A percentile compares a stretch with the other conserved stretches of the same genome.
Conservation (phyloP, 92 coral and sea anemone species). For the Virgularia gustaviana region DNA sequence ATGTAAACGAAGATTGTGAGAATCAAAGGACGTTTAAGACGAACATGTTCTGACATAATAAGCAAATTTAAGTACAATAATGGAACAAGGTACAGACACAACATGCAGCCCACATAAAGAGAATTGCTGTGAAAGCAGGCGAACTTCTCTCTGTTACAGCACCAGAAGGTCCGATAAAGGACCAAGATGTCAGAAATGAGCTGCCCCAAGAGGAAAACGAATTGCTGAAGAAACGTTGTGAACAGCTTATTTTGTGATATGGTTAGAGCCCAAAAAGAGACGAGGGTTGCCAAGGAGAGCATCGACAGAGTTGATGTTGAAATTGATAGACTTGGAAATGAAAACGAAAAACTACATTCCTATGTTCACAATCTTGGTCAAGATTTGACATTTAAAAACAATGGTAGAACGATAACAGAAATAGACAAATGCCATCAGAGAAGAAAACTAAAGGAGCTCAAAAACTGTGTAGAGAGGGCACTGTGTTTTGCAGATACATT, state of each 20-base stretch:
- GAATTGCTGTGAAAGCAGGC: not conserved
- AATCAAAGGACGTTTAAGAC: constrained; percentile 32
- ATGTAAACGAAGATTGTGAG: constrained; percentile 8
- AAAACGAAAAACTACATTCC: not conserved
- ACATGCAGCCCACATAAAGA: not conserved
- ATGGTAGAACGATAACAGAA: not conserved
- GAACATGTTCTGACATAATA: not conserved
- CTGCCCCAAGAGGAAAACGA: not conserved
- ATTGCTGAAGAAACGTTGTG: not conserved
- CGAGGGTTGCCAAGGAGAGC: not conserved
- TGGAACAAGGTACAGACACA: not conserved
- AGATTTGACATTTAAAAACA: not conserved
- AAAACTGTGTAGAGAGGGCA: not conserved
- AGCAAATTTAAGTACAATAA: not conserved
- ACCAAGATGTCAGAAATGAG: not conserved
- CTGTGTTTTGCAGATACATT: not conserved
- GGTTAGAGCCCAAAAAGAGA: not conserved
- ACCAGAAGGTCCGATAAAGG: not conserved
- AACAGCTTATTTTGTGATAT: not conserved
- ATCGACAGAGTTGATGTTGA: not conserved
- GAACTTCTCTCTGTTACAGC: not conserved
- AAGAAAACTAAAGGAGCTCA: not conserved
- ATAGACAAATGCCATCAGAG: not conserved
- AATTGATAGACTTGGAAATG: not conserved
- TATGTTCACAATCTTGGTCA: not conserved